Conservation (phyloP, 2,888 invertebrate genomes). For the Pammene fasciana region DNA sequence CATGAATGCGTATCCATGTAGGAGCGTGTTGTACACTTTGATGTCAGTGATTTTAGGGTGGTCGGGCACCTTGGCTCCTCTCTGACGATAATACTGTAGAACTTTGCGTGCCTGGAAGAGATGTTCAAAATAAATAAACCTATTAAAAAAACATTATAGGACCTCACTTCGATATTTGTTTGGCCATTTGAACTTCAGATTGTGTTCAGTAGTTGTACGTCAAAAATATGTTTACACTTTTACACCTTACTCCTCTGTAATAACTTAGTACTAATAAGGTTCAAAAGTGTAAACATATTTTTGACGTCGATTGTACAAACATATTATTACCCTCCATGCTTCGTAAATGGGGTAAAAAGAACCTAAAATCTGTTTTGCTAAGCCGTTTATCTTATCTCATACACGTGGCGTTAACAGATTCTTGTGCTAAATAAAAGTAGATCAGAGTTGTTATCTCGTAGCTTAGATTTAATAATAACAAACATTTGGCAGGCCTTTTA, state of each 20-base stretch:
- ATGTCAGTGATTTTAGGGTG: slow-evolving; percentile 74
- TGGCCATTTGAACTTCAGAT: no score
- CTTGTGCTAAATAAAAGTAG: slow-evolving; percentile 28
- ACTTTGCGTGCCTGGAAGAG: slow-evolving; percentile 68
- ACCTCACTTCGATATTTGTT: no score
- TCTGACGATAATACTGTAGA: slow-evolving; percentile 71
- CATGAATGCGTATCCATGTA: slow-evolving; percentile 87
- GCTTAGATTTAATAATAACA: slow-evolving; percentile 14
- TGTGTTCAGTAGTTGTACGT: no score
- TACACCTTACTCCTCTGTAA: no score
- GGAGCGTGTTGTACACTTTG: slow-evolving; percentile 86
- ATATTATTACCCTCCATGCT: no score
- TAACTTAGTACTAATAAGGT: no score
- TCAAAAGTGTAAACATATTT: no score
- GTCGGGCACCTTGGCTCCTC: slow-evolving; percentile 54
- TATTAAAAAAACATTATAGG: no score
- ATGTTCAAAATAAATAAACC: neutral
- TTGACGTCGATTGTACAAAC: no score
- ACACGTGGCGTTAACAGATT: slow-evolving; percentile 1
- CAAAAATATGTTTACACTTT: no score
- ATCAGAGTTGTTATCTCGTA: neutral
- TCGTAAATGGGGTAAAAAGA: neutral
- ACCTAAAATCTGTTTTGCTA: neutral
- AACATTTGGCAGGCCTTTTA: neutral
- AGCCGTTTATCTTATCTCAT: slow-evolving; percentile 26